Percentiles rank a stretch among this genome's conserved stretches.
phyloP scores from a whole-genome alignment of 1,140 invertebrate species.

The Papilio polytes region DNA sequence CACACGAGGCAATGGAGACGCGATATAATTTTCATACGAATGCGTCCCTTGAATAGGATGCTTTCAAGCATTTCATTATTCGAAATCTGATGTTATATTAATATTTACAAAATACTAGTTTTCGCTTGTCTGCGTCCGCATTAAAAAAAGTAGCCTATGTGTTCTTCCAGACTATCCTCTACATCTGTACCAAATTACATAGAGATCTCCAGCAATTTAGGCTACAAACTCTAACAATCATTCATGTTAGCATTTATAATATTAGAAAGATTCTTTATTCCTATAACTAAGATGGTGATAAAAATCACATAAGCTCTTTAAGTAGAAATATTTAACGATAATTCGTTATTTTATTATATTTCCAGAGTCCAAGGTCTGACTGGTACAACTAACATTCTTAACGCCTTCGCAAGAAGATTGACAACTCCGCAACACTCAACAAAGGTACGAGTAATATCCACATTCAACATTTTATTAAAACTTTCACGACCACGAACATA shows the following conservation, averaged over 20 bases:
- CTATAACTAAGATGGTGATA: background rate
- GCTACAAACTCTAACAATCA: no score
- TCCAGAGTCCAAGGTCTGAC: constrained; percentile 73
- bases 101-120: no score
- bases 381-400: constrained; percentile 75
- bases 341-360: constrained; percentile 38
- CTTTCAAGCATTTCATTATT: no score
- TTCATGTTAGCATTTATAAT: no score
- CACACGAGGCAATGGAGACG: background rate
- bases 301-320: background rate
- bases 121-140: no score
- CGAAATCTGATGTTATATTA: no score
- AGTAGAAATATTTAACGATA: constrained; percentile 4
- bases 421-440: constrained; percentile 53
- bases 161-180: no score
- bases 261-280: no score
- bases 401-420: constrained; percentile 67
- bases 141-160: no score
- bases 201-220: no score
- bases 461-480: background rate
- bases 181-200: no score
- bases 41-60: background rate
- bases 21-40: constrained; percentile 33
- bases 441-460: constrained; percentile 58
- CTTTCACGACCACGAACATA: background rate